Evolutionary conservation across 1,140 invertebrate species (phyloP), one percentile per base, ranked within the genome.

Genomic region (Cherax destructor): DNA sequence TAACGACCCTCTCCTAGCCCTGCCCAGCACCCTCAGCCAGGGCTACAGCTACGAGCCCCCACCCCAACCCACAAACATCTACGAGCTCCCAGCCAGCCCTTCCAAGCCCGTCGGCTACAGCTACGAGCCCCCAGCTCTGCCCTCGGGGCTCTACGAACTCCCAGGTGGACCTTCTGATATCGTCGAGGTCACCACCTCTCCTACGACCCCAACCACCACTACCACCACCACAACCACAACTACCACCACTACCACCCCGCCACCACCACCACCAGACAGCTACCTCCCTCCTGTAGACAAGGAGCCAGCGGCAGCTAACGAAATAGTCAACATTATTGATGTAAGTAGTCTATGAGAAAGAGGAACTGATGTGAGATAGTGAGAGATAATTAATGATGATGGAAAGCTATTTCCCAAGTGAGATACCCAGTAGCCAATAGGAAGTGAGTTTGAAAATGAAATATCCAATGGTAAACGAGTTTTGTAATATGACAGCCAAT

Each of bases 121-220:
- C 83, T 91, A 91, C 83, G 52, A 79, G 9, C 83, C 88, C 0
- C 89, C 89, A 10, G 59, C 50, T 30, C 72, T 30, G 49, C 89
- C 89, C 7, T 91, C 89, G 13, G 89, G 89, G 2, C 83, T 91
- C 11, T 91, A 91, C 76, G 89, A 91, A 52, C 83, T 91, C 18
- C 89, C 89, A 9, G 24, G 47, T 30, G 21, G 11, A 9, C 83
- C 83, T 11, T 65, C 83, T 24, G 30, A 49, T 30, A 84, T 11
- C 10, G 52, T 78, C 11, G 69, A 50, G 30, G 74, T 78, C 6
- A 88, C 86, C 5, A 21, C 50, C 41, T 50, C 86, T 30, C 74
- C 86, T 47, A 87, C 86, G 13, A 41, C 30, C 30, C 69, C 86
- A 30, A 80, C 86, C 11, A 80, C 86, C 10, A 88, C 86, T 0